phyloP scores from a whole-genome alignment of 2,797 vertebrate species.

The Trematomus bernacchii region DNA sequence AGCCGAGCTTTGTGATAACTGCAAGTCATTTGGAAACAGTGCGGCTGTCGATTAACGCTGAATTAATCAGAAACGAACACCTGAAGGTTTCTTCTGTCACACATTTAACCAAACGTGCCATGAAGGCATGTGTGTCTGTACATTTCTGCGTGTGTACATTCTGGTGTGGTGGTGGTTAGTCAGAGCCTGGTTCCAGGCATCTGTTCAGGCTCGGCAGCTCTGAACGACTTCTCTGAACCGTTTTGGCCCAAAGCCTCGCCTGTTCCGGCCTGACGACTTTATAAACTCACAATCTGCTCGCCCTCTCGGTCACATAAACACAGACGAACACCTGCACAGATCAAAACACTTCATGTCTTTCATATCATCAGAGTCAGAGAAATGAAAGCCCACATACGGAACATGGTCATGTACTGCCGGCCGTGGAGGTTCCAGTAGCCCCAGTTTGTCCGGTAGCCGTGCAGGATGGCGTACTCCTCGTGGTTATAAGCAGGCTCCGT shows the following conservation, averaged over 20 bases:
- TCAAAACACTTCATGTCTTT: not conserved
- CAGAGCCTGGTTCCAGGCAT: slow-evolving; percentile 50
- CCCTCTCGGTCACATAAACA: slow-evolving; percentile 17
- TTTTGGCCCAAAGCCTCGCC: slow-evolving; percentile 22
- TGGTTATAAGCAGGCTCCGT: slow-evolving; percentile 97
- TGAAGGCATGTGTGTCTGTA: slow-evolving; percentile 2
- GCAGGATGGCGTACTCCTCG: slow-evolving; percentile 94
- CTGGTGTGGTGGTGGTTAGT: slow-evolving; percentile 4
- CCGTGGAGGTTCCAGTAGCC: slow-evolving; percentile 97
- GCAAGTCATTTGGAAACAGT: slow-evolving; percentile 38
- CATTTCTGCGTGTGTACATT: not conserved
- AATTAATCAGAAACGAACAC: slow-evolving; percentile 55
- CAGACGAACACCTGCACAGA: slow-evolving; percentile 1
- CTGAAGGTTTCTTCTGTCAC: slow-evolving; percentile 27
- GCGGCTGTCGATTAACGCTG: slow-evolving; percentile 5
- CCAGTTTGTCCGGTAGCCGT: slow-evolving; percentile 97
- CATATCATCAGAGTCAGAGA: not conserved
- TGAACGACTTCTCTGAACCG: slow-evolving; percentile 16
- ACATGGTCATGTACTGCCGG: slow-evolving; percentile 98
- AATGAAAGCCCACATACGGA: slow-evolving; percentile 69
- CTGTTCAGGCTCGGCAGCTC: slow-evolving; percentile 62
- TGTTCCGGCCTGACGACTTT: slow-evolving; percentile 33
- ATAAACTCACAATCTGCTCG: slow-evolving; percentile 42
- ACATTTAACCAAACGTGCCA: slow-evolving; percentile 29
- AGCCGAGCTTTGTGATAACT: slow-evolving; percentile 32